Evolutionary conservation across 1,140 invertebrate genomes (phyloP), one percentile per base, ranked within the genome.

Genomic region (Gonioctena quinquepunctata): DNA sequence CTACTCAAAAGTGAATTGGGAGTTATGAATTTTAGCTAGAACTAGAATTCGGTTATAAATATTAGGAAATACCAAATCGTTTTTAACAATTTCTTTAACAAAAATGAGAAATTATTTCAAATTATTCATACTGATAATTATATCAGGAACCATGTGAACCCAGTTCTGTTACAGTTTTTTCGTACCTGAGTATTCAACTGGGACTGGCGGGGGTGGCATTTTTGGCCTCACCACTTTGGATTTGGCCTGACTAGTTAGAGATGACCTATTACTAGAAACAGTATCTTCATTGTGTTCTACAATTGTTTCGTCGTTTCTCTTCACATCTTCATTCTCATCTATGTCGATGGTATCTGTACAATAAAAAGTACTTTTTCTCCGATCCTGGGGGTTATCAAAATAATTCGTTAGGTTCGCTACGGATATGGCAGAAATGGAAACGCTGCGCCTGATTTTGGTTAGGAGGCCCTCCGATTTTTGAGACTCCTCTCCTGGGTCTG

Each of bases 361-460:
- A 77, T 90, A 90, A 77, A 90, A 90, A 1, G 88, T 90, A 50
- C 89, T 90, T 42, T 89, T 88, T 8, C 78, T 72, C 63, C 77
- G 79, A 33, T 70, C 75, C 22, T 66, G 71, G n/a, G n/a, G n/a
- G 33, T 71, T 71, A 23, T 59, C 56, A 23, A 59, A 59, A 59
- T 59, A 59, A 26, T 23, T 59, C 7, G 74, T 78, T 21, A 76
- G 25, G 62, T 80, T 76, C 19, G 22, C 66, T 0, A 77, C 73
- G 5, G 71, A 70, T 68, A 79, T 77, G 0, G 74, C 71, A 13
- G 72, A 76, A 52, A 81, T 61, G 19, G 79, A 81, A 70, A 81
- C 80, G 50, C 80, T 82, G 56, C 79, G 66, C 61, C 79, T 71
- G 50, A 82, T 77, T 68, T 80, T 82, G 6, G 70, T 77, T 11